Evolutionary conservation across 1,140 invertebrate genomes (phyloP).

Genomic region (Spodoptera litura): DNA sequence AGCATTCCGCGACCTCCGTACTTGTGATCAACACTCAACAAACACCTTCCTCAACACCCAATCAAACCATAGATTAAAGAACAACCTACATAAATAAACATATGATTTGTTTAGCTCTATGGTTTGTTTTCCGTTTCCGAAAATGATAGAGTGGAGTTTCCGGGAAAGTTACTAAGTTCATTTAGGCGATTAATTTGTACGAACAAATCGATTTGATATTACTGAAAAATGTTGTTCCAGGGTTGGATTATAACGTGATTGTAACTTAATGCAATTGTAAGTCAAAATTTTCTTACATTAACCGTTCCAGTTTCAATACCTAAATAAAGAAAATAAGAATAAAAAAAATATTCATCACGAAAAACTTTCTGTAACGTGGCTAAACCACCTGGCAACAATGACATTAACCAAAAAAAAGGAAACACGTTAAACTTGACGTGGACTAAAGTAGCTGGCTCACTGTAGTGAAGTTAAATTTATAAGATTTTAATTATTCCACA

Average conservation of each 20-base stretch:
- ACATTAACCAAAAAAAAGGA: slow-evolving; percentile 80
- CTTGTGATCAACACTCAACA: slow-evolving; percentile 83
- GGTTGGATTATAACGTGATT: too few species aligned
- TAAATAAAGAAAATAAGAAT: neutral
- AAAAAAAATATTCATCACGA: neutral
- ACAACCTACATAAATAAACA: slow-evolving; percentile 84
- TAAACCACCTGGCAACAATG: slow-evolving; percentile 67
- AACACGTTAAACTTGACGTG: slow-evolving; percentile 86
- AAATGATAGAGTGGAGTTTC: slow-evolving; percentile 16
- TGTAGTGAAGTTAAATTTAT: slow-evolving; percentile 53
- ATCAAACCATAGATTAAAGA: slow-evolving; percentile 82
- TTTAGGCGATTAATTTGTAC: slow-evolving; percentile 41
- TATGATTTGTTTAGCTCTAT: slow-evolving; percentile 75
- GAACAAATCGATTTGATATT: neutral
- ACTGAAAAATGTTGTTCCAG: too few species aligned
- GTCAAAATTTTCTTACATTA: neutral
- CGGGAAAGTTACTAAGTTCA: neutral
- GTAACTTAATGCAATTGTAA: too few species aligned
- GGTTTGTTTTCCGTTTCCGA: slow-evolving; percentile 50
- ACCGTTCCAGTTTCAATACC: neutral
- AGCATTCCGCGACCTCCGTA: slow-evolving; percentile 80
- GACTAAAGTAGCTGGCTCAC: slow-evolving; percentile 81
- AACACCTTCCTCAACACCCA: slow-evolving; percentile 79
- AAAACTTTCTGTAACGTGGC: slow-evolving; percentile 31
- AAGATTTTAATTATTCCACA: slow-evolving; percentile 61